Percentiles rank a stretch among this genome's conserved stretches.
Evolutionary conservation across 2,888 invertebrate species (phyloP).

Genomic region (Eilema depressum): DNA sequence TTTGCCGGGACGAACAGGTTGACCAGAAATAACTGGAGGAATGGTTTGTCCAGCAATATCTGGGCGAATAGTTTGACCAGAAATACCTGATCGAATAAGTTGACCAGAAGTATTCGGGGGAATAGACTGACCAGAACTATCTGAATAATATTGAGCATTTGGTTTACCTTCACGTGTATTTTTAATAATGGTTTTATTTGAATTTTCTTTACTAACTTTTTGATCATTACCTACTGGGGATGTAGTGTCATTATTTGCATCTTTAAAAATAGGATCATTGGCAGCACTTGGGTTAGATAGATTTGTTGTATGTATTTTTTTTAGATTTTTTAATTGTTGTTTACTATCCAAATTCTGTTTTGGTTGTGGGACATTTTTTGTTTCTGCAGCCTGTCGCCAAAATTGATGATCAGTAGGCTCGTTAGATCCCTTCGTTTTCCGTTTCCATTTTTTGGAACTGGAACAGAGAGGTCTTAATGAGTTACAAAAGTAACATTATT

Average conservation of each 20-base stretch:
- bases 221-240: not conserved
- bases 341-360: not conserved
- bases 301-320: not conserved
- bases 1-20: not conserved
- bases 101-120: not conserved
- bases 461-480: conserved; percentile 12
- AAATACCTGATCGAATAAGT: not conserved
- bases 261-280: conserved; percentile 1
- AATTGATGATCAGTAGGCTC: not conserved
- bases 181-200: not conserved
- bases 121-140: not conserved
- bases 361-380: not conserved
- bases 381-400: not conserved
- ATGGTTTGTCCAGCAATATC: not conserved
- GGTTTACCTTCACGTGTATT: not conserved
- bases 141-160: not conserved
- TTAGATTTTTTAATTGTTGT: not conserved
- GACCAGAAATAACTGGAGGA: not conserved
- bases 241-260: too few relatives aligned
- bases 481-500: not conserved
- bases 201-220: not conserved
- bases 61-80: not conserved
- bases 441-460: conserved; percentile 7
- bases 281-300: not conserved
- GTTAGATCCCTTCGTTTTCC: not conserved